Conservation (phyloP, 2,797 vertebrate genomes). For the Sebastes diploproa region DNA sequence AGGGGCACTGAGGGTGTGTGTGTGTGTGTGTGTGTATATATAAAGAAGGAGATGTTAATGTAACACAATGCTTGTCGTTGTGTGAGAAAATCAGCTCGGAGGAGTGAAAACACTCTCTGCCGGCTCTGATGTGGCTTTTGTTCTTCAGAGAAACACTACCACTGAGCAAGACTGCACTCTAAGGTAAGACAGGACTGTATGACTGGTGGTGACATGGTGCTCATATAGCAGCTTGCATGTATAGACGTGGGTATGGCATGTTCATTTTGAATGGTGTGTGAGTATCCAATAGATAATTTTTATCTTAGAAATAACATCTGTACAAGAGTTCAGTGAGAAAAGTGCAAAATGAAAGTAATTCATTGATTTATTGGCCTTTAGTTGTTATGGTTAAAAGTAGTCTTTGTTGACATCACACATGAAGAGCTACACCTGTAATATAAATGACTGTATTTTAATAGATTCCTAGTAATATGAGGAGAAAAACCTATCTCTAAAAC, state of each 20-base stretch:
- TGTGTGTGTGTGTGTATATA: slow-evolving; percentile 53
- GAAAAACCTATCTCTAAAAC: not conserved
- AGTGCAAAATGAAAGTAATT: not conserved
- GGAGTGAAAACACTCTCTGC: slow-evolving; percentile 32
- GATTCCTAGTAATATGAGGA: not conserved
- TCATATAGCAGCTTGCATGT: not conserved
- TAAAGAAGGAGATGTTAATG: slow-evolving; percentile 72
- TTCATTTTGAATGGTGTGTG: not conserved
- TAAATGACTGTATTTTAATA: not conserved
- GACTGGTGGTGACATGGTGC: not conserved
- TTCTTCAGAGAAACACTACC: slow-evolving; percentile 35
- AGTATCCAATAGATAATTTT: not conserved
- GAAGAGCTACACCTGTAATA: not conserved
- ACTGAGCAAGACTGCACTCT: slow-evolving; percentile 13
- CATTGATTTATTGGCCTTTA: not conserved
- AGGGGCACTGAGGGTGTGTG: slow-evolving; percentile 37
- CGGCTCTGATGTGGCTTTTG: slow-evolving; percentile 37
- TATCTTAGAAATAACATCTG: not conserved
- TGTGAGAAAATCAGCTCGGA: slow-evolving; percentile 49
- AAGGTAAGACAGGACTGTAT: slow-evolving; percentile 56
- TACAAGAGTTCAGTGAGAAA: not conserved
- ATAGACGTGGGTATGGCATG: not conserved
- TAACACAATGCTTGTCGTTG: slow-evolving; percentile 55
- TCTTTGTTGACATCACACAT: not conserved
- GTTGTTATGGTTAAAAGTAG: not conserved